Base-by-base conservation (phyloP, 2,113 vertebrate genomes). In the Ammodytes dubius region DNA sequence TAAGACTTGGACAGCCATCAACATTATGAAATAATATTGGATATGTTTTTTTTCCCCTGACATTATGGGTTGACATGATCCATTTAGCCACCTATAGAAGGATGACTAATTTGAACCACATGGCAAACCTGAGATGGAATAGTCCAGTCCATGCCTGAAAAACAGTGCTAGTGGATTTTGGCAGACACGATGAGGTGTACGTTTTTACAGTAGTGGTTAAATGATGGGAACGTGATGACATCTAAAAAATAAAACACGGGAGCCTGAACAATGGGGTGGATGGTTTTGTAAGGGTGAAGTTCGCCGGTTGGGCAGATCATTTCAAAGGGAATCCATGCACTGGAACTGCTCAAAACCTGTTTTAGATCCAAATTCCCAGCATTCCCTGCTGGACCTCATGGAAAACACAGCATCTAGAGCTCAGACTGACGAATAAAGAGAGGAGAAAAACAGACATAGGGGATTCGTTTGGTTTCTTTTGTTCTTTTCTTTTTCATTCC, bases 201-300 rank as follows among this genome's bases (percentile, higher is more conserved):
- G 35, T 50, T 81, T 70, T 66, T 59, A 79, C 57, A 64, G 3
- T 67, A 66, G 13, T 66, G 39, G 61, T 75, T 81, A 83, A 83
- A 74, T 79, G 57, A 82, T 83, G 64, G 77, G 81, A 89, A 85
- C 45, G 19, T 78, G 77, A 88, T 84, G 73, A 56, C 7, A 63
- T 61, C 3, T 75, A 47, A 79, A 79, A 81, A 83, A 79, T 40
- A 78, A 52, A 64, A 49, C 6, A 15, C 53, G 67, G 70, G 70
- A 5, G 53, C 2, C 4, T 4, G 19, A 4, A n/a, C 77, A 76
- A 80, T 59, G 67, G 4, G 12, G 45, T 6, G 40, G 53, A 52
- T 53, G 43, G 35, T n/a, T 58, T 14, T 50, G 49, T 72, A 27
- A 46, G 45, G 7, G 53, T 61, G 14, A 54, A 45, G 58, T 49